phyloP scores from a whole-genome alignment of 2,888 invertebrate genomes.

The Xanthorhoe spadicearia region DNA sequence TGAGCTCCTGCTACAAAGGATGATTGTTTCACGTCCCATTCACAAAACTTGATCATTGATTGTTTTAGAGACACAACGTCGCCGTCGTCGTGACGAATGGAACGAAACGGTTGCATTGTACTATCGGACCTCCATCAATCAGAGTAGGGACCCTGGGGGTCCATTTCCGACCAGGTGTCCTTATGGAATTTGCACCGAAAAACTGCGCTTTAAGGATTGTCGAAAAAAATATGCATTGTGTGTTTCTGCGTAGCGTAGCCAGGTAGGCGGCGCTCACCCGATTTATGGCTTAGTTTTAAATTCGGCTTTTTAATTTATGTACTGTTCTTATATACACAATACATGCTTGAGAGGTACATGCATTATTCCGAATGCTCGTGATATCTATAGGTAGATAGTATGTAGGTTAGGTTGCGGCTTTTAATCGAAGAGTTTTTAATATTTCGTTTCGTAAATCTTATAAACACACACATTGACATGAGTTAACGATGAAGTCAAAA shows the following conservation, averaged over 20 bases:
- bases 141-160: conserved; percentile 74
- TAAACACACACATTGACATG: too few relatives aligned
- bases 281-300: conserved; percentile 57
- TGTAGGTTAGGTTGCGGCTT: too few relatives aligned
- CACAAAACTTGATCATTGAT: conserved; percentile 81
- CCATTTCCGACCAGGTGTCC: conserved; percentile 84
- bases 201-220: conserved; percentile 73
- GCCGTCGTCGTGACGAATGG: conserved; percentile 74
- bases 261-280: conserved; percentile 64
- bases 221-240: conserved; percentile 78
- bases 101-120: conserved; percentile 57
- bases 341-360: neutral
- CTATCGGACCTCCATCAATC: conserved; percentile 80
- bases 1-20: conserved; percentile 70
- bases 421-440: too few relatives aligned
- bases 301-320: conserved; percentile 36
- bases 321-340: conserved; percentile 15
- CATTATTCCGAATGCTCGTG: too few relatives aligned
- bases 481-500: too few relatives aligned
- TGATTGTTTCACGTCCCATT: conserved; percentile 79
- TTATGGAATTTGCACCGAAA: conserved; percentile 82
- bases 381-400: too few relatives aligned
- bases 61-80: conserved; percentile 83
- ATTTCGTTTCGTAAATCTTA: too few relatives aligned
- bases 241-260: conserved; percentile 75